Evolutionary conservation across 2,888 invertebrate species (phyloP).

Genomic region (Rhynchonema sp.): DNA sequence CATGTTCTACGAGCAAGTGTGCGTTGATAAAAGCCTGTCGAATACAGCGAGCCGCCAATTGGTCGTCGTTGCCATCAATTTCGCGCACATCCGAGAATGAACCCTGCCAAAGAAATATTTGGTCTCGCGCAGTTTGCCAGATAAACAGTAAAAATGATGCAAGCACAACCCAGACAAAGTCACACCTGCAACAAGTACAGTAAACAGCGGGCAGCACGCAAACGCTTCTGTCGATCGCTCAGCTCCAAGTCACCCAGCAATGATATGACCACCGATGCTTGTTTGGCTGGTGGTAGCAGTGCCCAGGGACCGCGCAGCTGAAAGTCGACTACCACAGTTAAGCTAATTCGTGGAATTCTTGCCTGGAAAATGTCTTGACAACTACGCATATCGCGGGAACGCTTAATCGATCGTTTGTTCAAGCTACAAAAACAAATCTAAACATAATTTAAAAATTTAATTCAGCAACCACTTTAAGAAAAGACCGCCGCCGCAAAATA

Average conservation of each 20-base stretch:
- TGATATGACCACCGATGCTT: neutral
- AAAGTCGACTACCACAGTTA: too few species aligned
- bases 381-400: too few species aligned
- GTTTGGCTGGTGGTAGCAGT: neutral
- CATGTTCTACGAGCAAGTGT: neutral
- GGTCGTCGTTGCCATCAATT: neutral
- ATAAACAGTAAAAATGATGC: too few species aligned
- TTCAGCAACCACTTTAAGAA: too few species aligned
- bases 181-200: constrained; percentile 68
- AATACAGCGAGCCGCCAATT: neutral
- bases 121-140: too few species aligned
- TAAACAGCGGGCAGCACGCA: constrained; percentile 72
- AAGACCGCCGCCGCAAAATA: too few species aligned
- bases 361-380: too few species aligned
- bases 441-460: too few species aligned
- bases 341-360: too few species aligned
- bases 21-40: neutral
- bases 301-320: constrained; percentile 33
- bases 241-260: constrained; percentile 52
- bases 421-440: too few species aligned
- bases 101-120: neutral
- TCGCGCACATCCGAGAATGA: neutral
- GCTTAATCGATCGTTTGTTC: too few species aligned
- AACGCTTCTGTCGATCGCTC: constrained; percentile 56
- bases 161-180: too few species aligned